phyloP scores from a whole-genome alignment of 2,888 invertebrate species.

The Crocallis elinguaria region DNA sequence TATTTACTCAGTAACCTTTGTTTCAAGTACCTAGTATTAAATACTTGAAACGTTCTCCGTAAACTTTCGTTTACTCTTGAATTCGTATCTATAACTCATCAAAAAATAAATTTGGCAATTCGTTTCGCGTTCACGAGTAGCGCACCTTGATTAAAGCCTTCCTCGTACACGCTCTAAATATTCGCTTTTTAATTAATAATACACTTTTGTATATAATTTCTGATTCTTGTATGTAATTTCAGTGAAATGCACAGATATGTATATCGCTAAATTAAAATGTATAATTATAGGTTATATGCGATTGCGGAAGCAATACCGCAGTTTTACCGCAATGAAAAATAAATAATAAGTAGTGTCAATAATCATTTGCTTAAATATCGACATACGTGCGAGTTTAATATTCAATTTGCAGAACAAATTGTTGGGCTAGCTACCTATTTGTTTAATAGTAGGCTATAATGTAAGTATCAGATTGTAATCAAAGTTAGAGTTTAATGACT shows the following conservation, averaged over 20 bases:
- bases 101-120: slow-evolving; percentile 47
- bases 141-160: slow-evolving; percentile 61
- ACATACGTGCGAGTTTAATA: slow-evolving; percentile 28
- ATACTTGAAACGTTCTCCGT: not conserved
- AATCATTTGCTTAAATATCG: slow-evolving; percentile 32
- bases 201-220: slow-evolving; percentile 54
- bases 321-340: slow-evolving; percentile 37
- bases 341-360: slow-evolving; percentile 30
- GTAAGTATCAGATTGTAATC: slow-evolving; percentile 25
- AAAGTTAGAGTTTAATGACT: slow-evolving; percentile 4
- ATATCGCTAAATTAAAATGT: slow-evolving; percentile 36
- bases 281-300: slow-evolving; percentile 39
- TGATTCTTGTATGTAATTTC: slow-evolving; percentile 51
- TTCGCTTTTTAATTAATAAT: slow-evolving; percentile 55
- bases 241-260: slow-evolving; percentile 43
- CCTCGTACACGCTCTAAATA: slow-evolving; percentile 59
- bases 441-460: slow-evolving; percentile 23
- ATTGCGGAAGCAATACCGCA: slow-evolving; percentile 24
- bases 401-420: slow-evolving; percentile 33
- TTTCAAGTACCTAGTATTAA: too few species aligned
- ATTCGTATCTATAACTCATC: slow-evolving; percentile 12
- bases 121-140: slow-evolving; percentile 52
- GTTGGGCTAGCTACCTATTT: slow-evolving; percentile 16
- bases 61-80: slow-evolving; percentile 43
- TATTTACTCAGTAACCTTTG: too few species aligned